Base-by-base conservation (phyloP, 2,113 vertebrate species). In the Amblyopsis rosae region DNA sequence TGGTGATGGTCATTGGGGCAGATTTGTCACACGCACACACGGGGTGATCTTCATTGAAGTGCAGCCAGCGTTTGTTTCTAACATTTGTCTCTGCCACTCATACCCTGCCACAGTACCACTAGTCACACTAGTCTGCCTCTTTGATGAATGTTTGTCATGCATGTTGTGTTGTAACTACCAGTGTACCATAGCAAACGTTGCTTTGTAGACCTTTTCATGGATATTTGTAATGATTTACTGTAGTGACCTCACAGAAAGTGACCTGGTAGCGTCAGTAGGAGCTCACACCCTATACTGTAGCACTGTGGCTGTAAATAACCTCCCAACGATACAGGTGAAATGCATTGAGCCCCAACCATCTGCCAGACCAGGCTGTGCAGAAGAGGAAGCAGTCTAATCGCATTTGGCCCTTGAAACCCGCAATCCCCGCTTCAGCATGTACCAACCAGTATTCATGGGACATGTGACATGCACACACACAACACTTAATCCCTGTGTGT, bases 401-500 rank as follows among this genome's bases (percentile, higher is more conserved):
- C 74, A 50, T 80, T 66, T 67, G 6, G 13, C 19, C 71, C 12
- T 60, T 16, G 60, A 66, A 57, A 59, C 47, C 12, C 10, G 5
- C 60, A 50, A 16, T 56, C 80, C 59, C 48, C n/a, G 50, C 67
- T 66, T 71, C 62, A 74, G 41, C 67, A 5, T 65, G 71, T 32
- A 49, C 48, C 13, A 56, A 77, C 76, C 59, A 9, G 69, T 26
- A 26, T 81, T 78, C 69, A 60, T 33, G 72, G 54, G 61, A 7
- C 51, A 86, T 70, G 74, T 83, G 16, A 55, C 54, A 51, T 55
- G 11, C 15, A 35, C 60, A 48, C 59, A 19, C 17, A 9, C 60
- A 41, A 33, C 51, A 47, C 33, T 9, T 84, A 82, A 86, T 80
- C 79, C 75, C 63, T 26, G 58, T 45, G 57, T 72, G 85, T 88